Evolutionary conservation across 2,888 invertebrate species (phyloP), one percentile per base, ranked within the genome.

Genomic region (Itoplectis maculator): DNA sequence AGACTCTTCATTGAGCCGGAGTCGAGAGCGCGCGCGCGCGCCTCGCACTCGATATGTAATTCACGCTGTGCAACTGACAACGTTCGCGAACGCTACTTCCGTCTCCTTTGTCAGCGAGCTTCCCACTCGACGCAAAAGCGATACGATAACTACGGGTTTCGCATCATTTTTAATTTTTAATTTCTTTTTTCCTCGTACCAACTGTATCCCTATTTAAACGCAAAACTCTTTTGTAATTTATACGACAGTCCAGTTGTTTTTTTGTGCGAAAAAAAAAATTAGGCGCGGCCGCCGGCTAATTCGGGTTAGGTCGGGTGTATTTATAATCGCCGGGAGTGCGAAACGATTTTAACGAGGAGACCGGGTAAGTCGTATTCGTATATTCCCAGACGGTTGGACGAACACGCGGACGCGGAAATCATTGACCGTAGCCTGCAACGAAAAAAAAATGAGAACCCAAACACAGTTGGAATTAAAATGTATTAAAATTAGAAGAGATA

Each of bases 341-440:
- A 72, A 59, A 59, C 45, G 70, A 29, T 45, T 72, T 59, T 45
- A 72, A 29, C 45, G 70, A 59, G 7, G 59, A 59, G 70, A n/a
- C n/a, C n/a, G 37, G 8, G 65, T 45, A 59, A 70, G 70, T 9
- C 56, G 70, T 23, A 45, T 72, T 45, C 7, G 40, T 51, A 20
- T n/a, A 42, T 29, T 45, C 20, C 23, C n/a, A 47, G 3, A 37
- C 15, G 37, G 37, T 8, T 15, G 35, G 56, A 68, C 54, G n/a
- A 35, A 45, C 18, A 56, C 68, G 49, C 5, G n/a, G n/a, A n/a
- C n/a, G 40, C 40, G 11, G 49, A 69, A 15, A 54, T 76, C 15
- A 49, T 56, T 54, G 40, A 42, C 11, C 23, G 20, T 3, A 54
- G 54, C 23, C 23, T 54, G 23, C 20, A 6, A n/a, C n/a, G n/a